These are phyloP conservation scores for Lacerta bilineata DNA, from an alignment of 2,797 vertebrate genomes.

Conservation along the genomic window DNA sequence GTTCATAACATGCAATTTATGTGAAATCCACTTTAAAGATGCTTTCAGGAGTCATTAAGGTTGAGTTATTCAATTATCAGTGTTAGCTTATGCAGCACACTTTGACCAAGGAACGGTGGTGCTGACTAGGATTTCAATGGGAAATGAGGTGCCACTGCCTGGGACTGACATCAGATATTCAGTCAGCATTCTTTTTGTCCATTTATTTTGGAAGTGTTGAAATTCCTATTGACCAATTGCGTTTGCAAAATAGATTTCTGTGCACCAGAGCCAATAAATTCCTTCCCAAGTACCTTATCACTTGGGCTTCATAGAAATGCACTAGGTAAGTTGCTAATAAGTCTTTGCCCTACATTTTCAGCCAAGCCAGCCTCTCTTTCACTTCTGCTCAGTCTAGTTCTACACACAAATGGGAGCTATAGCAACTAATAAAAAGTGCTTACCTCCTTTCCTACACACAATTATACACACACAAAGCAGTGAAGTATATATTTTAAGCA, in stretches of 20 bases:
- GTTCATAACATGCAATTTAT: slow-evolving; percentile 48
- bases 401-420: slow-evolving; percentile 22
- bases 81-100: slow-evolving; percentile 29
- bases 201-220: slow-evolving; percentile 22
- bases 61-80: slow-evolving; percentile 56
- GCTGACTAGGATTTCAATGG: slow-evolving; percentile 3
- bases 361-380: not conserved
- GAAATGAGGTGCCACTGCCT: not conserved
- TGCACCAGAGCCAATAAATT: not conserved
- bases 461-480: not conserved
- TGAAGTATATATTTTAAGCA: slow-evolving; percentile 13
- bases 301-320: slow-evolving; percentile 6
- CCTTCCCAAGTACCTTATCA: not conserved
- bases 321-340: slow-evolving; percentile 1
- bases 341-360: slow-evolving; percentile 4
- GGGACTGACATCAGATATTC: rapidly evolving
- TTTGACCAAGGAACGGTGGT: slow-evolving; percentile 36
- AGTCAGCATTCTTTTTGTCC: slow-evolving; percentile 28
- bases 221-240: not conserved
- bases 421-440: slow-evolving; percentile 4
- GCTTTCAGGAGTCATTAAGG: slow-evolving; percentile 38
- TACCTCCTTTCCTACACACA: slow-evolving; percentile 11
- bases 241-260: not conserved
- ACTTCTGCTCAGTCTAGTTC: not conserved
- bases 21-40: slow-evolving; percentile 48